These are phyloP conservation scores for Ctenoplectra terminalis DNA, from an alignment of 1,140 invertebrate genomes.

Conservation along the genomic window DNA sequence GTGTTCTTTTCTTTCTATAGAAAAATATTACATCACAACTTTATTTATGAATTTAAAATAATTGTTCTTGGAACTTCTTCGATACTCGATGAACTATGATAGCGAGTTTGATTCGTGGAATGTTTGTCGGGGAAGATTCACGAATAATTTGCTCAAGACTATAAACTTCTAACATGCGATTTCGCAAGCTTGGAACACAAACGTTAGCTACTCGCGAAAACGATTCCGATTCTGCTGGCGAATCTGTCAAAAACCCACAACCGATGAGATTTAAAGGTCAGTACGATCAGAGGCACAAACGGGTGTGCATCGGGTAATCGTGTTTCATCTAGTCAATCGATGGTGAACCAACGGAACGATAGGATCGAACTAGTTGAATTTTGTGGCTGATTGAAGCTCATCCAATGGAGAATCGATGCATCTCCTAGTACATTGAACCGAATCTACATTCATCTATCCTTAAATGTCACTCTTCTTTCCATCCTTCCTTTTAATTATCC, in stretches of 20 bases:
- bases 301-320: constrained; percentile 28
- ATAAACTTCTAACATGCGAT: background rate
- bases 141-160: background rate
- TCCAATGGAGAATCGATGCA: background rate
- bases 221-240: background rate
- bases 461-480: background rate
- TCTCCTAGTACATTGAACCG: background rate
- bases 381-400: constrained; percentile 18
- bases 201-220: background rate
- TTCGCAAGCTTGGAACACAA: background rate
- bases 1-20: background rate
- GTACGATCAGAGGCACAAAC: constrained; percentile 4
- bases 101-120: no score
- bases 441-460: background rate
- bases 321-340: constrained; percentile 46
- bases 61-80: no score
- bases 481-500: no score
- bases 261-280: constrained; percentile 32
- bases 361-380: constrained; percentile 22
- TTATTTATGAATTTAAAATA: no score
- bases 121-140: no score
- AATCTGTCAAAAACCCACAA: constrained; percentile 28
- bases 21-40: background rate
- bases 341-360: constrained; percentile 32
- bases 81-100: no score